Evolutionary conservation across 2,797 vertebrate species (phyloP).

Genomic region (Pteronotus mesoamericanus): DNA sequence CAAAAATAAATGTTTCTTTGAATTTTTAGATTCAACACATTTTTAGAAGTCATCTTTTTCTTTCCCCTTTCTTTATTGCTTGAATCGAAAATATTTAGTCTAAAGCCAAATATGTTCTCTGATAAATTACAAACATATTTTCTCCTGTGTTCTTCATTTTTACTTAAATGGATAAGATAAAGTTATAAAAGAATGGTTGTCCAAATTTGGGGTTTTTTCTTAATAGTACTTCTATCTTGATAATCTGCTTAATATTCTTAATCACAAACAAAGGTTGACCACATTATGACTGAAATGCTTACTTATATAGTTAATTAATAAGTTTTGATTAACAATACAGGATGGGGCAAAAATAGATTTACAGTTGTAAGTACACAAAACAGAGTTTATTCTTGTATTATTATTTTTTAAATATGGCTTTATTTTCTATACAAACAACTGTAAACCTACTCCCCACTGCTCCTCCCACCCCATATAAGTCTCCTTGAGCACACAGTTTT

Average conservation of each 20-base stretch:
- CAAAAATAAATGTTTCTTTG: not conserved
- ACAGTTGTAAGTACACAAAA: too few relatives aligned
- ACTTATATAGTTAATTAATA: not conserved
- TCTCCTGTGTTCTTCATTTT: not conserved
- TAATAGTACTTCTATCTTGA: not conserved
- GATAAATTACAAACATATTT: not conserved
- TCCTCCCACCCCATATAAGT: not conserved
- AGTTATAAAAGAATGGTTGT: not conserved
- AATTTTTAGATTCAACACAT: constrained; percentile 3
- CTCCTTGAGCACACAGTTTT: not conserved
- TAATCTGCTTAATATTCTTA: not conserved
- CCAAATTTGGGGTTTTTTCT: not conserved
- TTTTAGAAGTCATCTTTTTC: not conserved
- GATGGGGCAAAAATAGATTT: too few relatives aligned
- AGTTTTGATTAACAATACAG: not conserved
- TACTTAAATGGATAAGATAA: not conserved
- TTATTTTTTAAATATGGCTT: too few relatives aligned
- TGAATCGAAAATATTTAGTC: not conserved
- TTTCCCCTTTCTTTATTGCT: not conserved
- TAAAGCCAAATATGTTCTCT: not conserved
- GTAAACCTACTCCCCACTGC: not conserved
- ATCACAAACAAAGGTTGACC: not conserved
- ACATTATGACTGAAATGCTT: not conserved
- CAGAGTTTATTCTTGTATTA: too few relatives aligned
- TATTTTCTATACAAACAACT: too few relatives aligned